phyloP scores from a whole-genome alignment of 2,888 invertebrate genomes.

The Patella caerulea region DNA sequence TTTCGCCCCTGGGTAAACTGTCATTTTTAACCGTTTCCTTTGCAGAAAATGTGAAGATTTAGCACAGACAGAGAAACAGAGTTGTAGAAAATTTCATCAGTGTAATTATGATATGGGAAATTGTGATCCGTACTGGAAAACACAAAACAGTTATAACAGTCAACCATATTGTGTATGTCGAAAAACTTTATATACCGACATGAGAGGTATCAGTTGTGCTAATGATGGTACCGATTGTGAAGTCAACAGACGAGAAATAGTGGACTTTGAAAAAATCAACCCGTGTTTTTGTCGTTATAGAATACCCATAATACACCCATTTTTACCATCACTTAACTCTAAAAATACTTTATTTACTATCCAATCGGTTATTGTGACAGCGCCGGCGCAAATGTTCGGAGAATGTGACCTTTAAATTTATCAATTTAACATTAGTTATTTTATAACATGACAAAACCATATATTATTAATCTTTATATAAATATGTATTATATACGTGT shows the following conservation, averaged over 20 bases:
- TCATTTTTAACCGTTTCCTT: not conserved
- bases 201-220: slow-evolving; percentile 27
- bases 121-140: slow-evolving; percentile 25
- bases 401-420: not conserved
- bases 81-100: slow-evolving; percentile 30
- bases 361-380: not conserved
- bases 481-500: not conserved
- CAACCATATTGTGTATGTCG: slow-evolving; percentile 34
- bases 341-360: not conserved
- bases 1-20: no score
- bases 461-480: not conserved
- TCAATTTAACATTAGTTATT: no score
- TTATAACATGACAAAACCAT: no score
- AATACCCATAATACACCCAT: slow-evolving; percentile 28
- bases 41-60: slow-evolving; percentile 9
- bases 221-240: slow-evolving; percentile 26
- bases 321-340: not conserved
- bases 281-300: slow-evolving; percentile 32
- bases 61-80: slow-evolving; percentile 8
- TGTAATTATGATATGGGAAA: slow-evolving; percentile 29
- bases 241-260: slow-evolving; percentile 22
- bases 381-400: not conserved
- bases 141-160: slow-evolving; percentile 13
- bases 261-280: slow-evolving; percentile 13
- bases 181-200: slow-evolving; percentile 24